Evolutionary conservation across 2,888 invertebrate species (phyloP), one percentile per base, ranked within the genome.

Genomic region (Perizoma flavofasciatum): DNA sequence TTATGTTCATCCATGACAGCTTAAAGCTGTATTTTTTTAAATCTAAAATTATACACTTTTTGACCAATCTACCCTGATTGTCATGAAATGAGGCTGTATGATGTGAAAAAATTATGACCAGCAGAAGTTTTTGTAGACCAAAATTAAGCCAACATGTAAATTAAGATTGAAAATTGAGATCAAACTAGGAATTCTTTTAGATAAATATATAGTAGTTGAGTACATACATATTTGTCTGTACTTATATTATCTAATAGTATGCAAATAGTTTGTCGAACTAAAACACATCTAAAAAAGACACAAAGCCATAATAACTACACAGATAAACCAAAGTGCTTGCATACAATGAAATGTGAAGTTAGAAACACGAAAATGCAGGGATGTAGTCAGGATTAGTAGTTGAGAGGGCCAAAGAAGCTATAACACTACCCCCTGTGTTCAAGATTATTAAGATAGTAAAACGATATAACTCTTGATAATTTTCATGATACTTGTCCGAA

Each of bases 331-430:
- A 70, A 68, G 79, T 79, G 80, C 77, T 76, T 63, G 73, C 78
- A 78, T 78, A 81, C 77, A 78, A 76, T 78, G 76, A 73, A 75
- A 78, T 71, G 82, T 83, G 81, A 75, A 74, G 77, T 81, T 78
- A 79, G 70, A 72, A 61, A 64, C 61, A 59, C 49, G 51, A 62
- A 55, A 60, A 66, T 59, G 63, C 57, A 56, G 48, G 58, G 55
- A 48, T 51, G 51, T 59, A 55, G 48, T 34, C 49, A 55, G 56
- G 55, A 45, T 46, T 45, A 44, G 55, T 56, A 40, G 32, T 33
- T 32, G 6, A 33, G 50, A 34, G 45, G 10, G 39, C 33, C 33
- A 46, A 34, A n/a, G 0, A 22, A 6, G 44, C 33, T 33, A n/a
- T 34, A 9, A n/a, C 4, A 33, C n/a, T 46, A n/a, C 33, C 33